Conservation (phyloP, 2,797 vertebrate genomes). For the Acomys russatus region DNA sequence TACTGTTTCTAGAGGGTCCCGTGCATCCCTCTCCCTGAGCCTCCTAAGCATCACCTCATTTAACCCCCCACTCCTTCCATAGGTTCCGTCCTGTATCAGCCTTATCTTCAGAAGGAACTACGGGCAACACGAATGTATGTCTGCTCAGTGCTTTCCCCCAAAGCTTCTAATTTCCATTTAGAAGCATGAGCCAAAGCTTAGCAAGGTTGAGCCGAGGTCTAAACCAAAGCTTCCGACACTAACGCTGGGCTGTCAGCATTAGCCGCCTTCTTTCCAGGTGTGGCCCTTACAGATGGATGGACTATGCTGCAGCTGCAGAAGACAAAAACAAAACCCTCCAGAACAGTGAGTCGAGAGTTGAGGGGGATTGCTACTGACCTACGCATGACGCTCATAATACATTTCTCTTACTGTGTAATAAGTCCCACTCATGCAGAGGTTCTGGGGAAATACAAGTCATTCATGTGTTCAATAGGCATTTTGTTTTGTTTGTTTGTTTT, state of each 20-base stretch:
- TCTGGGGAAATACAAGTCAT: background rate
- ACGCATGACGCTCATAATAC: background rate
- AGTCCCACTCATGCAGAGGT: background rate
- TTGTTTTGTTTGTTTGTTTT: background rate
- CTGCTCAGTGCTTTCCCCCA: background rate
- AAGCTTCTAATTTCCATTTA: constrained; percentile 24
- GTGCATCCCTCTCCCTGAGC: background rate
- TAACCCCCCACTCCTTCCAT: background rate
- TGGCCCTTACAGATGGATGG: background rate
- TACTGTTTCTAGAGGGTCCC: background rate
- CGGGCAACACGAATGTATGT: background rate
- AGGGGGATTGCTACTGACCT: background rate
- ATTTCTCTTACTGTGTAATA: background rate
- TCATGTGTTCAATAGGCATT: background rate
- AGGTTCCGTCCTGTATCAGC: background rate
- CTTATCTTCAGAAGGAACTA: background rate
- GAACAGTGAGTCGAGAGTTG: background rate
- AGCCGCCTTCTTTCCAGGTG: rapidly evolving
- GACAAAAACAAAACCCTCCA: background rate
- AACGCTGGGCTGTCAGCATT: background rate
- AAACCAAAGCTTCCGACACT: background rate
- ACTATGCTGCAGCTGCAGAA: background rate
- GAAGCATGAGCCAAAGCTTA: background rate
- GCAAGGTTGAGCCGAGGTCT: background rate
- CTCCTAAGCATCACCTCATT: background rate